A percentile compares a stretch with the other conserved stretches of the same genome.
Evolutionary conservation across 1,140 invertebrate genomes (phyloP).

Genomic region (Bombus balteatus): DNA sequence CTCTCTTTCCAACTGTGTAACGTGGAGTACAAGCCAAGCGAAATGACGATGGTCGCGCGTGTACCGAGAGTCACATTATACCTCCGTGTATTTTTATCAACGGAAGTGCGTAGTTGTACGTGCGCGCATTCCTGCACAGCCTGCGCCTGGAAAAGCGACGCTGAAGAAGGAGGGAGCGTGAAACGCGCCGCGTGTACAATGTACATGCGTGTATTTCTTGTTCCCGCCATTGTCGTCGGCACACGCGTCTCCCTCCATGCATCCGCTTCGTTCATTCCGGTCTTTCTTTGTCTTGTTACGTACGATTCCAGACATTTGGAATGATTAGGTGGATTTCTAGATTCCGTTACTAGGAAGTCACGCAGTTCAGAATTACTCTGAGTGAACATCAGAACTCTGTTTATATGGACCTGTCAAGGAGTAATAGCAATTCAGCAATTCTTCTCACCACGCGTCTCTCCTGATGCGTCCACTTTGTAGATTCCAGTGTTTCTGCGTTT

Average conservation of each 20-base stretch:
- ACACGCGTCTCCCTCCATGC: neutral
- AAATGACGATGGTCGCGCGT: slow-evolving; percentile 69
- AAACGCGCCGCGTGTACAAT: slow-evolving; percentile 15
- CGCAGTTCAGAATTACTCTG: neutral
- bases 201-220: slow-evolving; percentile 7
- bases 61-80: slow-evolving; percentile 76
- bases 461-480: too few species aligned
- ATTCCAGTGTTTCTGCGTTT: too few species aligned
- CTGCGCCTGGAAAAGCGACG: slow-evolving; percentile 64
- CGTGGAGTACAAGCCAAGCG: slow-evolving; percentile 45
- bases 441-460: too few species aligned
- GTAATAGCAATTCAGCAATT: neutral
- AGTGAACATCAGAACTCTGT: neutral
- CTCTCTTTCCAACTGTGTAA: slow-evolving; percentile 23
- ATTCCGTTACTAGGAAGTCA: neutral
- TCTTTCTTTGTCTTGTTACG: neutral
- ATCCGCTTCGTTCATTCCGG: neutral
- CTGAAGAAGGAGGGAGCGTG: slow-evolving; percentile 15
- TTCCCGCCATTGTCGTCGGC: slow-evolving; percentile 35
- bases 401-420: neutral
- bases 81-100: slow-evolving; percentile 81
- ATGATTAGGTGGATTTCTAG: neutral
- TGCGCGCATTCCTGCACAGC: slow-evolving; percentile 75
- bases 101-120: slow-evolving; percentile 81
- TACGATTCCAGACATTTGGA: neutral